Evolutionary conservation across 2,113 vertebrate species (phyloP), one percentile per base, ranked within the genome.

Genomic region (Platichthys flesus): DNA sequence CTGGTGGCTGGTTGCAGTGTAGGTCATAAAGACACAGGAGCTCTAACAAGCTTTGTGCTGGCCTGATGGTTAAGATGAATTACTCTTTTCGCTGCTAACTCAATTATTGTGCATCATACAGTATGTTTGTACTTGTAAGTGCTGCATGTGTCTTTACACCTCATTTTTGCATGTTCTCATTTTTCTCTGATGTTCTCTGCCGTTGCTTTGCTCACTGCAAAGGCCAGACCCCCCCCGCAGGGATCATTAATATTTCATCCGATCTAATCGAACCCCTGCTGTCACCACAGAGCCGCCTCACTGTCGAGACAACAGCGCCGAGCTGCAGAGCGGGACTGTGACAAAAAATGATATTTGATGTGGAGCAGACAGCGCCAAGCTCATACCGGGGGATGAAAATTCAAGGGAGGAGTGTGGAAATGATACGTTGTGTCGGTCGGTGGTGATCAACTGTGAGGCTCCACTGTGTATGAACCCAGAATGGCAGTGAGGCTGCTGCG

Each of bases 211-310:
- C 51, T 72, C 26, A 72, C 63, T 61, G 78, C 70, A 23, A 49
- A 40, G 60, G 74, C 70, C 70, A 49, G 67, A 81, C 85, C 86
- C 76, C 86, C 76, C 76, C 85, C 71, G 28, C 76, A 52, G 84
- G 65, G 73, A 86, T 87, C 76, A 76, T 90, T 77, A 89, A 88
- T 78, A 81, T 90, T 90, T 92, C 69, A 88, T 89, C 64, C 78
- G 47, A 88, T 86, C 80, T 84, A 73, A 88, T 81, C 54, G 49
- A 86, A 71, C 72, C 69, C 82, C 85, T 57, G 87, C 85, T 81
- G 87, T 83, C 76, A 64, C 70, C 64, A 72, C 72, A 35, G 73
- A 72, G 67, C 64, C 13, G 31, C 73, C 69, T 67, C 79, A 5
- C 70, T 62, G 59, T 72, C 60, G 35, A 69, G 77, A 85, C 45